Percentiles rank a stretch among this genome's conserved stretches.
Evolutionary conservation across 2,888 invertebrate genomes (phyloP).

Genomic region (Calameuta filiformis): DNA sequence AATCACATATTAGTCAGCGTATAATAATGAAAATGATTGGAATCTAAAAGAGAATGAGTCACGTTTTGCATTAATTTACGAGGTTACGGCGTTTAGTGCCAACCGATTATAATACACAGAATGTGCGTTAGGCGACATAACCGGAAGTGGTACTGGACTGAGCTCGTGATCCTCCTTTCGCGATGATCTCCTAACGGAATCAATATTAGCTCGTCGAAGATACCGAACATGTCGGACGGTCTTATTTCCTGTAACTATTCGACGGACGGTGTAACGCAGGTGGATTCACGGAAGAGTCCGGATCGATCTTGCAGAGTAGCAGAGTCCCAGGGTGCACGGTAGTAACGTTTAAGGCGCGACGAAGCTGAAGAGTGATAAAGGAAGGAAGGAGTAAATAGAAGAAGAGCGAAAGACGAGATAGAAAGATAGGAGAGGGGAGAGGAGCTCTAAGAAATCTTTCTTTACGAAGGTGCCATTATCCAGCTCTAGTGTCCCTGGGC

Average conservation of each 20-base stretch:
- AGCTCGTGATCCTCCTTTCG: background rate
- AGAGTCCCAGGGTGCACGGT: background rate
- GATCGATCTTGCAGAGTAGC: background rate
- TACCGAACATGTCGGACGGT: too few relatives aligned
- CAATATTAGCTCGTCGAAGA: background rate
- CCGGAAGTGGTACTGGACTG: background rate
- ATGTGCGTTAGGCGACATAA: background rate
- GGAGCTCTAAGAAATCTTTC: background rate
- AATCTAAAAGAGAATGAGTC: conserved; percentile 12
- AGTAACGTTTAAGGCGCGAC: background rate
- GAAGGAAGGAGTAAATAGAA: background rate
- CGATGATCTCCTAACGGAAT: background rate
- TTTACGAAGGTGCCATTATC: background rate
- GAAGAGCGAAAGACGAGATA: background rate
- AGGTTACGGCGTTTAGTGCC: background rate
- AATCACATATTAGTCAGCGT: conserved; percentile 9
- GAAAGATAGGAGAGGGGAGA: background rate
- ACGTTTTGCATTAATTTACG: conserved; percentile 1
- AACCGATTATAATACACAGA: background rate
- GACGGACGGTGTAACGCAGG: background rate
- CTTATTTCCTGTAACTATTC: background rate
- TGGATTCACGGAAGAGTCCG: background rate
- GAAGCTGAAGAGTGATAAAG: background rate
- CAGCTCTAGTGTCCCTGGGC: background rate
- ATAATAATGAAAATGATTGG: conserved; percentile 20